Base-by-base conservation (phyloP, 1,140 invertebrate genomes). In the Scylla paramamosain region DNA sequence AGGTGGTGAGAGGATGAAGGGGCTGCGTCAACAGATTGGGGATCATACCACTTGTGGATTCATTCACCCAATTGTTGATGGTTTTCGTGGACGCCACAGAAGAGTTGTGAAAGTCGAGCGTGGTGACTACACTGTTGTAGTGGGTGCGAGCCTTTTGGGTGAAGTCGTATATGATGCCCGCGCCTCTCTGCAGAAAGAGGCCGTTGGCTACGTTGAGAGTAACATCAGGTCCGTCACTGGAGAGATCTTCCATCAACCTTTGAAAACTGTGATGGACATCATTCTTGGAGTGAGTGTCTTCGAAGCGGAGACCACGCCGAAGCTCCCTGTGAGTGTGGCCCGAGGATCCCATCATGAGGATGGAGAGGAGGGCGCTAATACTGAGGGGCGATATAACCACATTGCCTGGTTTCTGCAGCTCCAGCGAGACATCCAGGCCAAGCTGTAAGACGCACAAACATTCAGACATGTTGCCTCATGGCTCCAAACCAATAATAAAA, bases 351-450 rank as follows among this genome's bases (percentile, higher is more conserved):
- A 96, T 88, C 1, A 97, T 98, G 0, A 99, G 96, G 94, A 98
- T 97, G 4, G 98, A 97, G 91, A 99, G 96, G 0, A 98, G 97
- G 95, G 98, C 96, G 97, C 98, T 98, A 8, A 99, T 97, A 48
- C 98, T 98, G 95, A 98, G 97, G 0, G 98, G 98, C 0, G 98
- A 99, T 46, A 99, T 96, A n/a, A 98, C 97, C 12, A 98, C 97
- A 96, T 98, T 98, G 0, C 97, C 97, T 4, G 10, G 7, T 8
- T 82, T 39, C 0, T 48, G 31, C 48, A 91, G 31, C n/a, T 84
- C 45, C 6, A 52, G 0, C 29, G 91, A 92, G 46, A 95, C 10
- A 31, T 92, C 94, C 91, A 93, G 52, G 16, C 82, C 94, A 28
- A 93, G 88, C 91, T 95, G 94, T 25, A 92, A 95, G 77, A 89